phyloP scores from a whole-genome alignment of 2,113 vertebrate genomes.

The Phyllostomus hastatus region DNA sequence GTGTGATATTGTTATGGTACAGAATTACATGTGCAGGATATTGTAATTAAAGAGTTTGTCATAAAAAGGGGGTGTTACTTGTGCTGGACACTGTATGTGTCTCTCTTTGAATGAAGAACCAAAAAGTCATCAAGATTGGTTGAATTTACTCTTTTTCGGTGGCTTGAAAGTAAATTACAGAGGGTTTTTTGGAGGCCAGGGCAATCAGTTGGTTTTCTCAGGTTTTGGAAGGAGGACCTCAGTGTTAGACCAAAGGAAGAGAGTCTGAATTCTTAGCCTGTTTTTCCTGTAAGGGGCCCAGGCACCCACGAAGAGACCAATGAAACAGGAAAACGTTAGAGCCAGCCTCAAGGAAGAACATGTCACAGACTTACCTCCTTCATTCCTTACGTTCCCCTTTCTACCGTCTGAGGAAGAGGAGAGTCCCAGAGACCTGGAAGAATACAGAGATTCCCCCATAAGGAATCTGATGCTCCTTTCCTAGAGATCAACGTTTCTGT shows the following conservation, averaged over 20 bases:
- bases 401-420: neutral
- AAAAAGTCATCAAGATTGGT: neutral
- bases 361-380: neutral
- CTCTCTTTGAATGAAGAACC: neutral
- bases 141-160: neutral
- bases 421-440: neutral
- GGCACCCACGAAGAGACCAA: neutral
- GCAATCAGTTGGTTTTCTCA: neutral
- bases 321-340: neutral
- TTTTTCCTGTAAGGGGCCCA: neutral
- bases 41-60: neutral
- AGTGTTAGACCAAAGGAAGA: neutral
- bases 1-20: too few species aligned
- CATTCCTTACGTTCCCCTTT: neutral
- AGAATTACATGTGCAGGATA: too few species aligned
- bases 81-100: neutral
- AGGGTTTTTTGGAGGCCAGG: neutral
- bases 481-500: neutral
- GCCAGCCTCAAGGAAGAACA: neutral
- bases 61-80: too few species aligned
- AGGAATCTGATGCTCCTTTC: neutral
- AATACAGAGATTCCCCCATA: neutral
- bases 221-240: neutral
- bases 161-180: neutral
- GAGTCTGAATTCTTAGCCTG: neutral